These are phyloP conservation scores for Ptychobarbus kaznakovi DNA, from an alignment of 2,797 vertebrate genomes.

Conservation along the genomic window DNA sequence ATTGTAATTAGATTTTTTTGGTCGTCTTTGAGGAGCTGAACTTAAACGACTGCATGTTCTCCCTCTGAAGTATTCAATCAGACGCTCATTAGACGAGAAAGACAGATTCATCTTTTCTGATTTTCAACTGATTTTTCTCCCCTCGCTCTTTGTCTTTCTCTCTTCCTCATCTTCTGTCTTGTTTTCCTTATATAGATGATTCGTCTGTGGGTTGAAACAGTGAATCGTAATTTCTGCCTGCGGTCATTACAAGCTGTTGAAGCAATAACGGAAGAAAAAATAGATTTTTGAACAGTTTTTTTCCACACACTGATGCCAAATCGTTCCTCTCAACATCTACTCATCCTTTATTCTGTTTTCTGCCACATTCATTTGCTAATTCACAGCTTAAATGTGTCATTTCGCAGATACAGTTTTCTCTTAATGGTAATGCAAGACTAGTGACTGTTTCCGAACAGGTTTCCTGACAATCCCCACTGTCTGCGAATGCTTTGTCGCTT, in stretches of 20 bases:
- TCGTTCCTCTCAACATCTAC: not conserved
- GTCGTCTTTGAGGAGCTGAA: constrained; percentile 68
- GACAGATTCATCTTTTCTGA: constrained; percentile 70
- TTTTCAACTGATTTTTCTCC: constrained; percentile 70
- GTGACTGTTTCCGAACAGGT: not conserved
- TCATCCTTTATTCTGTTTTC: constrained; percentile 13
- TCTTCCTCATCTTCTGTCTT: constrained; percentile 66
- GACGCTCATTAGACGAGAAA: constrained; percentile 68
- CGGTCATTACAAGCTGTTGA: constrained; percentile 18
- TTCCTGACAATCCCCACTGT: not conserved
- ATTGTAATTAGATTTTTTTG: constrained; percentile 72
- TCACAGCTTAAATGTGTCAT: not conserved
- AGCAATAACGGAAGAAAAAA: not conserved
- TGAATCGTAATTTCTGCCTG: constrained; percentile 13
- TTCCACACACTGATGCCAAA: not conserved
- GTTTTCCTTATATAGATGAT: constrained; percentile 59
- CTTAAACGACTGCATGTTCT: constrained; percentile 77
- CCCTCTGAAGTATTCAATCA: constrained; percentile 79
- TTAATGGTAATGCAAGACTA: no score
- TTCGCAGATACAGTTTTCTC: not conserved
- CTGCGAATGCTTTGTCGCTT: not conserved
- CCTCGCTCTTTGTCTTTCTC: constrained; percentile 64
- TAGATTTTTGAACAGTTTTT: not conserved
- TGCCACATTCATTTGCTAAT: not conserved
- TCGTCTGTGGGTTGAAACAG: constrained; percentile 15